Evolutionary conservation across 2,888 invertebrate genomes (phyloP), one percentile per base, ranked within the genome.

Genomic region (Congeria kusceri): DNA sequence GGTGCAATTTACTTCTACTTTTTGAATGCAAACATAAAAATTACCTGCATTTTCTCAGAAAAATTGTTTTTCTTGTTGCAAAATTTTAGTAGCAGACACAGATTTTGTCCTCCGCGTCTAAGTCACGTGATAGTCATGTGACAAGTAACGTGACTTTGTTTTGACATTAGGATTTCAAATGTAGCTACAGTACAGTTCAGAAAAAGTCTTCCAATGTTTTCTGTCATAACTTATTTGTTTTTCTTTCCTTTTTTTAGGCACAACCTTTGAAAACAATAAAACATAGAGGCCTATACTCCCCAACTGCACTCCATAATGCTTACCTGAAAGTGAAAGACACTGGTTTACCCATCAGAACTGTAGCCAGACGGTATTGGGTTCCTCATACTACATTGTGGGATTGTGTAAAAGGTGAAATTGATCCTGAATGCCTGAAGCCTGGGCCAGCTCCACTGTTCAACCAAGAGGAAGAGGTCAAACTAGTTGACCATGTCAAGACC

Each of bases 381-480:
- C 70, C 62, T 39, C 49, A 32, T 39, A 29, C 28, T 15, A 63
- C 70, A 11, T 44, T 70, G 13, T 11, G 63, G 25, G 70, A 70
- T 53, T 32, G 63, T 15, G 70, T 70, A 15, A 62, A 63, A 53
- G 70, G 63, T 3, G 27, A 56, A 4, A 49, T 70, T 63, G 63
- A 70, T 18, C 62, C 63, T 18, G 70, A 70, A 25, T 44, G 62
- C 18, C 9, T 70, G 9, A 23, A 25, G 13, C 58, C 58, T 3
- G 71, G 64, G 15, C 71, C 64, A 39, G 57, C 20, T 28, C 63
- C 70, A 56, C n/a, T 70, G 7, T 70, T 70, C 49, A 49, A 18
- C 9, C 70, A 63, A 25, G 70, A 70, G 28, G n/a, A 70, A 44
- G 56, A 70, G 63, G 63, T 23, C n/a, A 47, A 61, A 18, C 53